Base-by-base conservation (phyloP, 2,888 invertebrate genomes). In the Colletes collaris region DNA sequence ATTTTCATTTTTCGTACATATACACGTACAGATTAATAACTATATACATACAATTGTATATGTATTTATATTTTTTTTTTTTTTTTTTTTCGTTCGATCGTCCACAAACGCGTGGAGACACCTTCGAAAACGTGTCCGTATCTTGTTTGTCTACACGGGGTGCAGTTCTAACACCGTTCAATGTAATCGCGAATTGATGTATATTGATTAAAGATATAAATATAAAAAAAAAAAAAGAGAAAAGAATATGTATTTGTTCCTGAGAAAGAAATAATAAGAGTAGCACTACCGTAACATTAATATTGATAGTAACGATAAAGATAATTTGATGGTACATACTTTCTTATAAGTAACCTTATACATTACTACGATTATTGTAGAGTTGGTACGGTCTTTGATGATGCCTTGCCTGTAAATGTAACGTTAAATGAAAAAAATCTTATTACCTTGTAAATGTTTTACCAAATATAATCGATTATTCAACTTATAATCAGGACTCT, bases 361-460 rank as follows among this genome's bases (percentile, higher is more conserved):
- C 89, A 89, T 89, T 89, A 90, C 83, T 90, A 90, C 89, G 86
- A 90, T 88, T 89, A 90, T 83, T 88, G 89, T 91, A 91, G 91
- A 91, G 90, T 92, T 90, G 91, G 91, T 92, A 92, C 91, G 91
- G 92, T 92, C 91, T 92, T 92, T 90, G 91, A 92, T 87, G 91
- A 91, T 92, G 92, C 92, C 92, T 92, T 92, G 92, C 89, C 92
- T 92, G 92, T 92, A 92, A 91, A 92, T 92, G 92, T 92, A 92
- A 90, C 84, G 89, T 90, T 90, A 88, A 90, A 89, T 88, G 88
- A 91, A 90, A 85, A 88, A 90, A 90, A 90, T 91, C 91, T 92
- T 91, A 92, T 91, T 92, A 92, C 89, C 92, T 92, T 92, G 92
- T 92, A 93, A 92, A 93, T 93, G 92, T 92, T 92, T 92, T 92